A percentile compares a stretch with the other conserved stretches of the same genome.
Evolutionary conservation across 2,797 vertebrate species (phyloP).

Genomic region (Pangasius macronema): DNA sequence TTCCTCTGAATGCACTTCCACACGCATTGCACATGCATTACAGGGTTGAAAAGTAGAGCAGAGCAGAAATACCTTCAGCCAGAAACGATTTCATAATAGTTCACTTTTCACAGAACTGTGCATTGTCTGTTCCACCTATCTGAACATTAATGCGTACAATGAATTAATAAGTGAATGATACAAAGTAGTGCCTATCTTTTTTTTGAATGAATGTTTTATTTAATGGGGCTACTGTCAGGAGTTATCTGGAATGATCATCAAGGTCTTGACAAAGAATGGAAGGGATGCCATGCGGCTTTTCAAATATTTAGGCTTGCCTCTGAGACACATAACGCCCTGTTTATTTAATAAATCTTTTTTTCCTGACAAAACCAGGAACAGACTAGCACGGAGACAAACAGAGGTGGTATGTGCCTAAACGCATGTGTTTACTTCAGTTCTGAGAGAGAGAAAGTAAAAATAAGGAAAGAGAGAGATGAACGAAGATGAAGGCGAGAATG

Average conservation of each 20-base stretch:
- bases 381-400: constrained; percentile 49
- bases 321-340: constrained; percentile 64
- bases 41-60: constrained; percentile 2
- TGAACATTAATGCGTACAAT: neutral
- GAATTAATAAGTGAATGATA: neutral
- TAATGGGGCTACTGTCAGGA: constrained; percentile 46
- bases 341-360: constrained; percentile 66
- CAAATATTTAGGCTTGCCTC: constrained; percentile 66
- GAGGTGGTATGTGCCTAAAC: constrained; percentile 11
- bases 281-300: constrained; percentile 54
- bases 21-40: constrained; percentile 75
- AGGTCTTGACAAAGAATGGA: constrained; percentile 58
- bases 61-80: neutral
- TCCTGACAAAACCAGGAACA: constrained; percentile 52
- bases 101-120: neutral
- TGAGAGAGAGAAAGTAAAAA: constrained; percentile 7
- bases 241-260: constrained; percentile 50
- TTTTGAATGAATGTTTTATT: constrained; percentile 17
- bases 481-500: constrained; percentile 4
- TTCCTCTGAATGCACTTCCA: constrained; percentile 69
- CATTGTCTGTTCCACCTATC: neutral
- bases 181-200: too few species aligned
- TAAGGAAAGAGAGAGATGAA: constrained; percentile 13
- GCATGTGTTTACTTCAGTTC: constrained; percentile 24
- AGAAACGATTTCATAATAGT: neutral